Percentiles rank a stretch among this genome's conserved stretches.
phyloP scores from a whole-genome alignment of 2,113 vertebrate species.

The Bothrops jararaca region DNA sequence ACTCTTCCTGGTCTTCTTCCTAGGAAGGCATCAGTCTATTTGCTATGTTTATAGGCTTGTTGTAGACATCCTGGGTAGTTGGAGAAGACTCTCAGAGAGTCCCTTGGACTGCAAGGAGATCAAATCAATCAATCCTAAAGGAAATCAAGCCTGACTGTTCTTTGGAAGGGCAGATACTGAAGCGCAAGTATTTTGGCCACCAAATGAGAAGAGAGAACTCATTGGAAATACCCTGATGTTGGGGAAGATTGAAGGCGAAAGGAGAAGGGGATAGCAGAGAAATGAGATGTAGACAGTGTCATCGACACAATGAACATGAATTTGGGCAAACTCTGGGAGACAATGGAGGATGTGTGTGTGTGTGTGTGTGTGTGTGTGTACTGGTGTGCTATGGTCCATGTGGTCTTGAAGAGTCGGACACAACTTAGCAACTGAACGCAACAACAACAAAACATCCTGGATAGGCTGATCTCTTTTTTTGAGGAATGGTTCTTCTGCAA shows the following conservation, averaged over 20 bases:
- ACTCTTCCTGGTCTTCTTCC: not conserved
- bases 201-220: not conserved
- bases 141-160: not conserved
- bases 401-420: not conserved
- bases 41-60: not conserved
- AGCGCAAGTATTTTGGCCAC: not conserved
- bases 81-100: not conserved
- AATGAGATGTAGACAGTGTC: not conserved
- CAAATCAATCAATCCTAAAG: not conserved
- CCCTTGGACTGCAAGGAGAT: not conserved
- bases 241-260: not conserved
- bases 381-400: not conserved
- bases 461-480: not conserved
- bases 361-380: rapidly evolving
- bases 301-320: not conserved
- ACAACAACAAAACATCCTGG: not conserved
- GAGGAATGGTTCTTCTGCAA: not conserved
- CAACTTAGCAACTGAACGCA: not conserved
- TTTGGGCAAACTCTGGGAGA: not conserved
- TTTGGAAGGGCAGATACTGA: not conserved
- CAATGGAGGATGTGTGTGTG: not conserved
- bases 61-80: not conserved
- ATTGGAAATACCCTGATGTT: not conserved
- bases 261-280: not conserved
- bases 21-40: not conserved